A percentile compares a stretch with the other conserved stretches of the same genome.
These are phyloP conservation scores for Dipodomys merriami DNA, from an alignment of 2,113 vertebrate species.

Conservation along the genomic window DNA sequence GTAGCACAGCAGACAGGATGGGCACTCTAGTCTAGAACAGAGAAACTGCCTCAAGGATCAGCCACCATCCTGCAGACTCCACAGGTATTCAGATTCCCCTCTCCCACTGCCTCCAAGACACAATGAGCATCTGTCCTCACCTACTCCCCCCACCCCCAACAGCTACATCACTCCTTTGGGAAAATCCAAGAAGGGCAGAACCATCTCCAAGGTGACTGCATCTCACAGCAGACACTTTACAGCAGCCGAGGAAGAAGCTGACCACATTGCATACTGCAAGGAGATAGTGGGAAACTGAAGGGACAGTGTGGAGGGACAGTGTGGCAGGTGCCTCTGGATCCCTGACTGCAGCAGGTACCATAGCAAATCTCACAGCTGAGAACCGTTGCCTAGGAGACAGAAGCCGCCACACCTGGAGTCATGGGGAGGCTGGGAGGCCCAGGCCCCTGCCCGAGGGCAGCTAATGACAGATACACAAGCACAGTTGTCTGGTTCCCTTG, in stretches of 20 bases:
- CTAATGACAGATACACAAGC: neutral
- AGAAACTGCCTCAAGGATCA: neutral
- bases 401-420: neutral
- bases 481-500: fast-evolving
- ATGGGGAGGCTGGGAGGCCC: neutral
- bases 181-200: neutral
- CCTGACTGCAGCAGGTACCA: neutral
- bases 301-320: too few relatives aligned
- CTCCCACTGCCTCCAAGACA: neutral
- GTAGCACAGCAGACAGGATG: neutral
- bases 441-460: neutral
- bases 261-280: neutral
- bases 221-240: neutral
- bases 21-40: neutral
- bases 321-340: neutral
- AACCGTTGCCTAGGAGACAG: neutral
- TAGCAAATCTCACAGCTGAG: neutral
- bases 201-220: neutral
- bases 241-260: neutral
- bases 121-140: neutral
- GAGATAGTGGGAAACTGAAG: neutral
- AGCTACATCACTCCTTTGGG: neutral
- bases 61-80: neutral
- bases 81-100: neutral
- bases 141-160: too few relatives aligned